Conservation (phyloP, 1,140 invertebrate species). For the Neodiprion virginianus region DNA sequence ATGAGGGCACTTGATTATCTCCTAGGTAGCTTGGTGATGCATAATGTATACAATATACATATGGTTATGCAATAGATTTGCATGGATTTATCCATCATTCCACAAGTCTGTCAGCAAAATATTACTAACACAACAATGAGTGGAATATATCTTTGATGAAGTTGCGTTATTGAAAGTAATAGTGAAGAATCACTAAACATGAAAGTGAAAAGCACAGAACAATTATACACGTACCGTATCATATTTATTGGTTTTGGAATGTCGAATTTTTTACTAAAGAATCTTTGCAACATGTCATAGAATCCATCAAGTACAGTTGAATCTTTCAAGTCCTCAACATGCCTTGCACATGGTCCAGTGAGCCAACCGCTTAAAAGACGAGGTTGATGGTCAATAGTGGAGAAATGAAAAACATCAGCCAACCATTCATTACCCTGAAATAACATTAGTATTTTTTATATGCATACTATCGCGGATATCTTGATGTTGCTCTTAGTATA, state of each 20-base stretch:
- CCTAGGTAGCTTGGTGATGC: background rate
- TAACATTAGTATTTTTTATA: slow-evolving; percentile 15
- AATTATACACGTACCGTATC: background rate
- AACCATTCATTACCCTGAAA: slow-evolving; percentile 64
- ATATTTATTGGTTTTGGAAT: slow-evolving; percentile 56
- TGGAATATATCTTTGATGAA: background rate
- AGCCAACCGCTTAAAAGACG: slow-evolving; percentile 73
- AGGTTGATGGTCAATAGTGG: slow-evolving; percentile 70
- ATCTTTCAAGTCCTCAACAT: slow-evolving; percentile 64
- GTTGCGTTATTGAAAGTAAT: too few relatives aligned
- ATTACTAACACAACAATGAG: background rate
- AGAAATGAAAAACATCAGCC: slow-evolving; percentile 71
- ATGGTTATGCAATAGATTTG: too few relatives aligned
- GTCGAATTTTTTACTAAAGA: slow-evolving; percentile 57
- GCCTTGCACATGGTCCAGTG: slow-evolving; percentile 62
- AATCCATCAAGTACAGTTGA: slow-evolving; percentile 58
- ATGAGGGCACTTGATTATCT: background rate
- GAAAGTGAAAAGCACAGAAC: too few relatives aligned
- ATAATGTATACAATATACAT: too few relatives aligned
- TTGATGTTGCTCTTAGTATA: too few relatives aligned
- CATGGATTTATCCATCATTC: too few relatives aligned
- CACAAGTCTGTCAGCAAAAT: too few relatives aligned
- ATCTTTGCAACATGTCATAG: slow-evolving; percentile 58
- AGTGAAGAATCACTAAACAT: too few relatives aligned
- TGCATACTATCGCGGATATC: too few relatives aligned